Base-by-base conservation (phyloP, 2,888 invertebrate species). In the Sepiola atlantica region DNA sequence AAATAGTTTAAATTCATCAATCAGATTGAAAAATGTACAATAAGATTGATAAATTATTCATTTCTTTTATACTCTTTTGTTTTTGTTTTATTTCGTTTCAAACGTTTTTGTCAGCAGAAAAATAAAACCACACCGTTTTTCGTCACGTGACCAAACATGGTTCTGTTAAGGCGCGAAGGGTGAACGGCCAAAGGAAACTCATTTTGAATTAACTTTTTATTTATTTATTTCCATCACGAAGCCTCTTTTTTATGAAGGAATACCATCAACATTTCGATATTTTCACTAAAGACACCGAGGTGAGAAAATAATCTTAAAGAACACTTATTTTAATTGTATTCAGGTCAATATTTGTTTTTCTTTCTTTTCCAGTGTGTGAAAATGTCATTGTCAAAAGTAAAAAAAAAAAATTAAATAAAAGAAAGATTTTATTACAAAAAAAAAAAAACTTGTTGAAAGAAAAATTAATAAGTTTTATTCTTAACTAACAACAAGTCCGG, bases 131-230 rank as follows among this genome's bases (percentile, higher is more conserved):
- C 95, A 94, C 95, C 95, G 95, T 92, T 16, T n/a, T 1, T 6
- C n/a, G 32, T 32, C 94, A 94, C 94, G 95, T 92, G 95, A 95
- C 94, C 91, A 32, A 95, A 95, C 94, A 95, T 95, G 95, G 95
- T 94, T 95, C n/a, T n/a, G n/a, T 77, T 77, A 77, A 77, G 95
- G 94, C 93, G 90, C 94, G 94, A 92, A 94, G 95, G 95, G 95
- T 95, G 95, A 95, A 95, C 91, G 94, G 93, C 32, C 92, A 94
- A 45, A 93, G 20, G 24, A 77, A 61, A 92, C 54, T 90, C 16
- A 24, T 77, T n/a, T 18, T 77, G n/a, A n/a, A 77, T 77, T 1
- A 32, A 77, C n/a, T 32, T 77, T 77, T 77, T 77, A 16, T 45
- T 77, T 77, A 16, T 45, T 45, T 45, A 2, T 32, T 32, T 32